phyloP scores from a whole-genome alignment of 2,797 vertebrate species.

The Prunella strophiata region DNA sequence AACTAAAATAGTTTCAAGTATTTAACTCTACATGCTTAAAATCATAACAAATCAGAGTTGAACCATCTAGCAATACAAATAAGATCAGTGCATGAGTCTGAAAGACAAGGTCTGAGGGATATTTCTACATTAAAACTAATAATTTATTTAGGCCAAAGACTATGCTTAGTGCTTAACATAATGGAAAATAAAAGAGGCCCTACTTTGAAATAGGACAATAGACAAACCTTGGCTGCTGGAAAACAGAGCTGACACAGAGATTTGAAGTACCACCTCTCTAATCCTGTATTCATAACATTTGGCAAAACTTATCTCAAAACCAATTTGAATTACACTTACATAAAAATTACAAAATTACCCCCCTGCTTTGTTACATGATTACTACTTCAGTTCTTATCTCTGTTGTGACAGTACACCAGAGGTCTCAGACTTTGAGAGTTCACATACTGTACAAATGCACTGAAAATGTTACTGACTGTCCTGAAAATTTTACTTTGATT shows the following conservation, averaged over 20 bases:
- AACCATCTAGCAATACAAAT: not conserved
- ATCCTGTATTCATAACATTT: not conserved
- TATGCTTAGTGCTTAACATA: not conserved
- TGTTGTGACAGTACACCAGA: not conserved
- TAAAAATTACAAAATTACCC: not conserved
- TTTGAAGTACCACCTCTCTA: not conserved
- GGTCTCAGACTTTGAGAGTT: not conserved
- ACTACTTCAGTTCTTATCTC: not conserved
- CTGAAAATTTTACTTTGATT: not conserved
- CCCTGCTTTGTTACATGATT: not conserved
- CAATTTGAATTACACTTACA: not conserved
- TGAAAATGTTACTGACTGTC: not conserved
- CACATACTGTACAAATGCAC: not conserved
- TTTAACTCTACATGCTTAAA: not conserved
- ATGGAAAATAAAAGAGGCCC: not conserved
- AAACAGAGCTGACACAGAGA: not conserved
- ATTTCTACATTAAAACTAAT: not conserved
- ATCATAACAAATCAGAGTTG: not conserved
- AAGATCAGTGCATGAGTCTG: not conserved
- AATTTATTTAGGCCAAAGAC: not conserved
- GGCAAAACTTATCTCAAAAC: not conserved
- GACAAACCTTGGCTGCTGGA: not conserved
- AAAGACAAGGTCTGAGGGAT: not conserved
- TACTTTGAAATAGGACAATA: not conserved
- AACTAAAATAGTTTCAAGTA: not conserved